Evolutionary conservation across 2,113 vertebrate genomes (phyloP).

Genomic region (Leiothrix lutea): DNA sequence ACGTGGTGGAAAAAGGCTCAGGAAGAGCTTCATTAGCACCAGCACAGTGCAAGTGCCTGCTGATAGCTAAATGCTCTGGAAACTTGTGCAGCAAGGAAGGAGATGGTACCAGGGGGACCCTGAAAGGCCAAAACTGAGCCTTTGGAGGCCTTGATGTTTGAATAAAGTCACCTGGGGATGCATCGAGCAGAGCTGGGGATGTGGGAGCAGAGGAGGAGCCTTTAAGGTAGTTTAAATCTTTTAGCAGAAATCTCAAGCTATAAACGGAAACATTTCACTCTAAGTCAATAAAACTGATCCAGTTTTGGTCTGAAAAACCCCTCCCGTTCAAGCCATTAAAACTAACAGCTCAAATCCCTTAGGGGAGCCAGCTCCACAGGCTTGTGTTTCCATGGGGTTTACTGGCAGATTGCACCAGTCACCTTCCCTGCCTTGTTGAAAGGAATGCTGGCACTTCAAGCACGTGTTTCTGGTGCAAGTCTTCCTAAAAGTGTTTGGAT

Average conservation of each 20-base stretch:
- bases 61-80: background rate
- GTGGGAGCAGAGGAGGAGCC: background rate
- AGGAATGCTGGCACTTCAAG: background rate
- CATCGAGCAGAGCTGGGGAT: background rate
- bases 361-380: background rate
- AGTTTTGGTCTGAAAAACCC: background rate
- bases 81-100: background rate
- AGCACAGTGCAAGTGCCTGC: background rate
- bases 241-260: conserved; percentile 33
- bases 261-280: conserved; percentile 22
- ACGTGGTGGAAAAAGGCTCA: background rate
- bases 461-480: background rate
- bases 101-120: background rate
- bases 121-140: background rate
- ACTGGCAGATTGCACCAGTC: background rate
- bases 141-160: background rate
- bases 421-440: background rate
- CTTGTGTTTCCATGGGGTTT: background rate
- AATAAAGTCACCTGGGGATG: background rate
- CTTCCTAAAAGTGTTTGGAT: background rate
- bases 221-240: conserved; percentile 15
- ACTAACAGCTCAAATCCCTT: conserved; percentile 9
- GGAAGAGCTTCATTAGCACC: background rate
- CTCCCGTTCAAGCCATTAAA: background rate
- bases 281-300: conserved; percentile 45